Conservation (phyloP, 2,888 invertebrate genomes). For the Leptura quadrifasciata region DNA sequence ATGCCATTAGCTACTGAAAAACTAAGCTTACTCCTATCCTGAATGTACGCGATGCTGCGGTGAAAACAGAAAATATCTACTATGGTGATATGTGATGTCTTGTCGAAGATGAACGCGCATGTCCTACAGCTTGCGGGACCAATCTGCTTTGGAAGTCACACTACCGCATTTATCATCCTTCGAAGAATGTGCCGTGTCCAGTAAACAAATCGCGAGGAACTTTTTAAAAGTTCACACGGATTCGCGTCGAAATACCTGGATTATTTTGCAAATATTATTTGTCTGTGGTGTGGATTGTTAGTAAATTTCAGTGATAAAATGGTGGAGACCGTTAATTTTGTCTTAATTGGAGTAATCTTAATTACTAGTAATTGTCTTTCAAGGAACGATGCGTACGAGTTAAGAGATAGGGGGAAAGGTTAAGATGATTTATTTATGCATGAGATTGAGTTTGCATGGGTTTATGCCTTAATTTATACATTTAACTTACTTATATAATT, state of each 20-base stretch:
- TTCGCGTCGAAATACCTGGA: constrained; percentile 1
- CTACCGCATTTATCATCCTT: constrained; percentile 39
- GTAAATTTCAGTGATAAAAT: constrained; percentile 40
- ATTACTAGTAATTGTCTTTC: constrained; percentile 44
- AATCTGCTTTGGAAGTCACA: constrained; percentile 40
- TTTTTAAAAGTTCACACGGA: constrained; percentile 41
- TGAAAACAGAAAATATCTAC: constrained; percentile 16
- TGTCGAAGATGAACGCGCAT: constrained; percentile 53
- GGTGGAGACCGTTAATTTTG: constrained; percentile 45
- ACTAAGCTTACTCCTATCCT: background rate
- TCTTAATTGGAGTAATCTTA: constrained; percentile 51
- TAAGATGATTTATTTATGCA: constrained; percentile 37
- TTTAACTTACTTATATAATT: background rate
- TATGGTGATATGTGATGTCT: constrained; percentile 27
- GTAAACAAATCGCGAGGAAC: constrained; percentile 45
- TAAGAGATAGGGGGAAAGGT: constrained; percentile 59
- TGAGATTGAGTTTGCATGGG: constrained; percentile 35
- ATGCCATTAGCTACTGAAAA: background rate
- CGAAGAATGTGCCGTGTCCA: constrained; percentile 51
- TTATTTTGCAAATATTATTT: constrained; percentile 20
- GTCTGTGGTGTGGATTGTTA: constrained; percentile 21
- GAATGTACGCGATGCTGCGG: constrained; percentile 9
- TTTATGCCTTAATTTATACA: background rate
- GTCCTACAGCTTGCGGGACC: constrained; percentile 45
- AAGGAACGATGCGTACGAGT: constrained; percentile 52